Conservation (phyloP, 2,888 invertebrate species). For the Sesia apiformis region DNA sequence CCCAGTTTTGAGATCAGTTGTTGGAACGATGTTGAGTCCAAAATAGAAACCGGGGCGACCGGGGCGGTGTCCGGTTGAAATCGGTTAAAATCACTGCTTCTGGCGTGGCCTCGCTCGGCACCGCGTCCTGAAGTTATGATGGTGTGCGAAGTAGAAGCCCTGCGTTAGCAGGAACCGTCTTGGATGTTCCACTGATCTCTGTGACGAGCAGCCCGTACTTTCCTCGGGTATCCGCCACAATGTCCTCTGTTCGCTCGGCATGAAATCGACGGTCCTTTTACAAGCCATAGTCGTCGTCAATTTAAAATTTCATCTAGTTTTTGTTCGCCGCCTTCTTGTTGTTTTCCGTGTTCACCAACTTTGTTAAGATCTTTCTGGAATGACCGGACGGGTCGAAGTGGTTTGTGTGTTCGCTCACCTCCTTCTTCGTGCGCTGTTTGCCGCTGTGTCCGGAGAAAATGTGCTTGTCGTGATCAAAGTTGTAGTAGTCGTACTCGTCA, state of each 20-base stretch:
- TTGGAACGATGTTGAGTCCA: slow-evolving; percentile 58
- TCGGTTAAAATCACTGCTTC: neutral
- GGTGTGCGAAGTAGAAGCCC: slow-evolving; percentile 48
- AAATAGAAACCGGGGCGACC: slow-evolving; percentile 28
- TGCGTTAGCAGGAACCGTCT: slow-evolving; percentile 52
- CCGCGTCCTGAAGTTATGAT: slow-evolving; percentile 24
- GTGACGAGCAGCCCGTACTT: slow-evolving; percentile 37
- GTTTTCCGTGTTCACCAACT: slow-evolving; percentile 87
- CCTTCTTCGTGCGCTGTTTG: slow-evolving; percentile 92
- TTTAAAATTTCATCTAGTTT: slow-evolving; percentile 30
- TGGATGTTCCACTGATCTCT: slow-evolving; percentile 66
- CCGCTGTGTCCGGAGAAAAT: slow-evolving; percentile 91
- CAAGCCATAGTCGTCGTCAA: slow-evolving; percentile 49
- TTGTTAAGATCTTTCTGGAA: slow-evolving; percentile 91
- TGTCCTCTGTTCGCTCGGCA: slow-evolving; percentile 60
- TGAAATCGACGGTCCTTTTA: slow-evolving; percentile 46
- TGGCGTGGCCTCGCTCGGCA: slow-evolving; percentile 23
- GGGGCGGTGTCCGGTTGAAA: slow-evolving; percentile 14
- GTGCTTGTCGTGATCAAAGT: slow-evolving; percentile 94
- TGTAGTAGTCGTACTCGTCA: slow-evolving; percentile 96
- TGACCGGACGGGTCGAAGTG: slow-evolving; percentile 94
- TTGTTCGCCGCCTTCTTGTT: slow-evolving; percentile 78
- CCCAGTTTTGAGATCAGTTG: slow-evolving; percentile 57
- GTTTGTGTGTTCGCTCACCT: slow-evolving; percentile 91
- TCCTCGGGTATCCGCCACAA: slow-evolving; percentile 62